phyloP scores from a whole-genome alignment of 2,888 invertebrate genomes.

The Ptychoptera contaminata region DNA sequence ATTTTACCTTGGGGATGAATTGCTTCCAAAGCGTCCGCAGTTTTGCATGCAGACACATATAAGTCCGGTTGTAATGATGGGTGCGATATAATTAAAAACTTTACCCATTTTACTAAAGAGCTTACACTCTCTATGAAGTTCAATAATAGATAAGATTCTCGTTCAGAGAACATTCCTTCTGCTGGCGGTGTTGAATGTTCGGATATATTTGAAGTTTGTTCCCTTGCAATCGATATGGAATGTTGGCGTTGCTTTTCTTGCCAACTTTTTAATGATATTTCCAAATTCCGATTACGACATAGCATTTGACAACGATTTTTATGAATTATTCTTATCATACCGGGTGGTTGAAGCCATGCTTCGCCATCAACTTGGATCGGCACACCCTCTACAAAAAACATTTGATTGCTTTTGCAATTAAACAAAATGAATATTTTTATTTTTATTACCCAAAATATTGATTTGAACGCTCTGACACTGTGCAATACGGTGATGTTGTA shows the following conservation, averaged over 20 bases:
- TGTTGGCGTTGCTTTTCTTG: conserved; percentile 63
- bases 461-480: conserved; percentile 94
- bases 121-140: conserved; percentile 72
- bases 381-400: conserved; percentile 47
- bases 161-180: conserved; percentile 34
- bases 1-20: conserved; percentile 72
- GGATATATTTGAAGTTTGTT: conserved; percentile 29
- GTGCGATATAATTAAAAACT: conserved; percentile 48
- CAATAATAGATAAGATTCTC: conserved; percentile 37
- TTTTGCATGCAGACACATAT: conserved; percentile 56
- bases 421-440: no score
- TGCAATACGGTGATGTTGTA: conserved; percentile 93
- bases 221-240: conserved; percentile 33
- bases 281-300: conserved; percentile 76
- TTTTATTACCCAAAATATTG: conserved; percentile 77
- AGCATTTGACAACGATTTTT: conserved; percentile 96
- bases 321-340: conserved; percentile 88
- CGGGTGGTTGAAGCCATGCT: conserved; percentile 95
- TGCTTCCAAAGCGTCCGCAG: conserved; percentile 49
- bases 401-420: no score
- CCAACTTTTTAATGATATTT: conserved; percentile 78
- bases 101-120: conserved; percentile 73
- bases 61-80: conserved; percentile 54
- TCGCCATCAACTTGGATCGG: conserved; percentile 96
- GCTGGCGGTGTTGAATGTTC: conserved; percentile 22